Evolutionary conservation across 2,797 vertebrate species (phyloP).

Genomic region (Hydrophis major): DNA sequence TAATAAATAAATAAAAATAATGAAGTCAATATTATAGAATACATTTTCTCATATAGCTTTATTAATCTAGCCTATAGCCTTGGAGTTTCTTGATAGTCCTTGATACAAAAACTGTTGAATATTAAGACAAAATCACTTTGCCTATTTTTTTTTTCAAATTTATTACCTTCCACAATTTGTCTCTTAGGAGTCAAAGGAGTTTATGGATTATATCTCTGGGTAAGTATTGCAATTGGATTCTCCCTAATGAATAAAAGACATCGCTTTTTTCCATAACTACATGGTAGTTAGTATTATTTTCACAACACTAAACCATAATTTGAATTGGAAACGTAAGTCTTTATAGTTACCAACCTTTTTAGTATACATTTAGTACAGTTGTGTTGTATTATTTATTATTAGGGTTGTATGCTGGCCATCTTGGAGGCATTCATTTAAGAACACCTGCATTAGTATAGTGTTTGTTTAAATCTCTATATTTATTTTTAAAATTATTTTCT

Average conservation of each 20-base stretch:
- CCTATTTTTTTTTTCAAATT: neutral
- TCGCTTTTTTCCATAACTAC: neutral
- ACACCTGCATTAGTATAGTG: neutral
- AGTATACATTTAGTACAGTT: neutral
- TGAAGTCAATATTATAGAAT: neutral
- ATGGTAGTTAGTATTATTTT: neutral
- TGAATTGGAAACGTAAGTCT: neutral
- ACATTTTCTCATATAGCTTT: neutral
- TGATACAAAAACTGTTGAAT: neutral
- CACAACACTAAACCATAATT: neutral
- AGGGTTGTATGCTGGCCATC: neutral
- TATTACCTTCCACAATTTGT: conserved; percentile 5
- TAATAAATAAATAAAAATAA: neutral
- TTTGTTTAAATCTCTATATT: neutral
- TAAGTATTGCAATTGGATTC: conserved; percentile 68
- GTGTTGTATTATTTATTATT: neutral
- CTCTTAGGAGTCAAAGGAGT: conserved; percentile 79
- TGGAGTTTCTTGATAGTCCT: neutral
- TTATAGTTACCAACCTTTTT: neutral
- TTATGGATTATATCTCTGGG: conserved; percentile 80
- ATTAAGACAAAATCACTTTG: neutral
- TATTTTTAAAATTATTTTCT: neutral
- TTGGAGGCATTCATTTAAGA: neutral
- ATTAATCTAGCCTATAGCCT: neutral
- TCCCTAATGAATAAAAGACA: neutral